Conservation (phyloP, 2,113 vertebrate genomes). For the Protobothrops mucrosquamatus region DNA sequence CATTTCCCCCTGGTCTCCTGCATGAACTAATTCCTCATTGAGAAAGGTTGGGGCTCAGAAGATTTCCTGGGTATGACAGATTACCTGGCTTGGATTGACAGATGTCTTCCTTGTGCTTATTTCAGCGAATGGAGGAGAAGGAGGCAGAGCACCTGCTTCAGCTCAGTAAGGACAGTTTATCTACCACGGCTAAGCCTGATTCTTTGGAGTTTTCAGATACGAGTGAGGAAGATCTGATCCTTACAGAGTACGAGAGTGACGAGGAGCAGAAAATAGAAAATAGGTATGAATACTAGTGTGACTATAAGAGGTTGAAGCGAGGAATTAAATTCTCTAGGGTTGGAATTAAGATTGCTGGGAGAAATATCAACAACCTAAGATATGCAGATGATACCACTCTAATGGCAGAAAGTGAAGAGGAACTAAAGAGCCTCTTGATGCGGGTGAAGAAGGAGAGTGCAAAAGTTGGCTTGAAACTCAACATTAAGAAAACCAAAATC, state of each 20-base stretch:
- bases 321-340: not conserved
- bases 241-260: slow-evolving; percentile 92
- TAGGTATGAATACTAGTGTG: slow-evolving; percentile 48
- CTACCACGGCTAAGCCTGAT: slow-evolving; percentile 10
- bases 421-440: too few species aligned
- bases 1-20: not conserved
- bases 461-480: too few species aligned
- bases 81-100: not conserved
- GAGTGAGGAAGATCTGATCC: slow-evolving; percentile 84
- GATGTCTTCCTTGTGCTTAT: not conserved
- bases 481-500: too few species aligned
- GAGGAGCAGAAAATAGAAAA: slow-evolving; percentile 75
- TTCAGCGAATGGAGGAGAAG: slow-evolving; percentile 79
- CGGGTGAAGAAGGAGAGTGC: too few species aligned
- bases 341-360: too few species aligned
- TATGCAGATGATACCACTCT: too few species aligned
- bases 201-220: slow-evolving; percentile 57
- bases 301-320: not conserved
- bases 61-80: not conserved
- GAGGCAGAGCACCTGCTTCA: slow-evolving; percentile 80
- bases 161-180: slow-evolving; percentile 77
- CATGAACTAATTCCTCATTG: not conserved
- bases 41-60: not conserved
- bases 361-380: too few species aligned
- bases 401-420: too few species aligned